Base-by-base conservation (phyloP, 2,888 invertebrate species). In the Clistopyga incitator region DNA sequence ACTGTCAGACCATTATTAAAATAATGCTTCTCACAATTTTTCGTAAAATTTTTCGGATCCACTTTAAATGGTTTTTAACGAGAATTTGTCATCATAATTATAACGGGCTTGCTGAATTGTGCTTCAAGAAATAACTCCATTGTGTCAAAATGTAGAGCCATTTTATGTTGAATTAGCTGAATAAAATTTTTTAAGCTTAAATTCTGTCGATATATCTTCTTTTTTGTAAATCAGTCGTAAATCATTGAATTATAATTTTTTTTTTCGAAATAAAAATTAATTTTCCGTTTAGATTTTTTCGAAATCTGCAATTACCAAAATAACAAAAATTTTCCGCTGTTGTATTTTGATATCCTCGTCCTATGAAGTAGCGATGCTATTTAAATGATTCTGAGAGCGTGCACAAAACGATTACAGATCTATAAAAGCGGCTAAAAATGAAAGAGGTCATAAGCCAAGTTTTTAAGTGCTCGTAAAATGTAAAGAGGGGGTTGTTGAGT, bases 1-100 rank as follows among this genome's bases (percentile, higher is more conserved):
- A 83, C 52, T 45, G 56, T 59, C 29, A 34, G 78, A 54, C 52
- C 6, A 65, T 65, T 38, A 23, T 25, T 29, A 29, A 52, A 18
- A 68, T 52, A 15, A 20, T 15, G 11, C 61, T 20, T 47, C 67
- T 34, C 71, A 45, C 45, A 42, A n/a, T 72, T 72, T 56, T 82
- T 64, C 47, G 11, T 11, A 6, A 64, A 25, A 45, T 38, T 74
- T 80, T 50, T 50, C 6, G 18, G 4, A 6, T 38, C 29, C 20
- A 52, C 52, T 52, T 23, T 10, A 20, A 54, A 23, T 54, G 23
- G 13, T 56, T 23, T 54, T 56, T 56, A 56, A 56, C 3, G 34
- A 61, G n/a, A 18, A 34, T 61, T 61, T 6, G 61, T 18, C 29
- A 29, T 61, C 1, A 29, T 18, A 54, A 54, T 54, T 23, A 54